A percentile compares a stretch with the other conserved stretches of the same genome.
phyloP scores from a whole-genome alignment of 2,797 vertebrate genomes.

The Etheostoma nigrum region DNA sequence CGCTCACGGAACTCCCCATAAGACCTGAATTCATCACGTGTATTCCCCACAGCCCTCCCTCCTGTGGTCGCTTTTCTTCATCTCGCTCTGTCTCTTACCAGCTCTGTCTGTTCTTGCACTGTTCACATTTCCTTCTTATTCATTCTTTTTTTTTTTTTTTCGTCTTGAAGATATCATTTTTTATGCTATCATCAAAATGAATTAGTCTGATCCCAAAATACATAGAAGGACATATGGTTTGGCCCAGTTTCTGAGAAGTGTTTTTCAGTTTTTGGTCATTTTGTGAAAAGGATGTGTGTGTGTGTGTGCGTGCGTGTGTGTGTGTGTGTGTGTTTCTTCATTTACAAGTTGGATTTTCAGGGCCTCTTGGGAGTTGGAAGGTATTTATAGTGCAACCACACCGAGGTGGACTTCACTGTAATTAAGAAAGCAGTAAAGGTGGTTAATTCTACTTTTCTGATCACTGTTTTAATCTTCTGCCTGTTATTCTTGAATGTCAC shows the following conservation, averaged over 20 bases:
- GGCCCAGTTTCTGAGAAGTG: constrained; percentile 78
- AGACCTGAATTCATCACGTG: constrained; percentile 77
- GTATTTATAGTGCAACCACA: constrained; percentile 77
- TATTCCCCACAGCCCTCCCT: constrained; percentile 55
- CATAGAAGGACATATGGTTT: constrained; percentile 77
- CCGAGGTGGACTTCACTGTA: constrained; percentile 78
- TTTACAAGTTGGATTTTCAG: constrained; percentile 73
- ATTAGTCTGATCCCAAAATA: constrained; percentile 81
- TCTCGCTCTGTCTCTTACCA: constrained; percentile 40
- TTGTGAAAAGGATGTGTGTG: constrained; percentile 29
- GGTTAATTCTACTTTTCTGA: constrained; percentile 75
- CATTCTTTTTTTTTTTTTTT: constrained; percentile 14
- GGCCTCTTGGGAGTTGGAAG: constrained; percentile 64
- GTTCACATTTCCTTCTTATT: constrained; percentile 37
- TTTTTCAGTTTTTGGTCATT: constrained; percentile 72
- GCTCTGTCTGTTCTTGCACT: constrained; percentile 46
- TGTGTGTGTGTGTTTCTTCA: constrained; percentile 30
- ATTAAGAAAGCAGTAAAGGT: constrained; percentile 81
- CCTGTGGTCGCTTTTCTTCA: constrained; percentile 30
- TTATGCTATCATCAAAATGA: constrained; percentile 75
- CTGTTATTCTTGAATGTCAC: constrained; percentile 44
- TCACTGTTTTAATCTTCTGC: constrained; percentile 60
- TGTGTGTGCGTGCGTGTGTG: constrained; percentile 35
- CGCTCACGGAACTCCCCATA: constrained; percentile 71
- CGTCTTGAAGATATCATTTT: constrained; percentile 68